Evolutionary conservation across 2,797 vertebrate genomes (phyloP).

Genomic region (Eleutherodactylus coqui): DNA sequence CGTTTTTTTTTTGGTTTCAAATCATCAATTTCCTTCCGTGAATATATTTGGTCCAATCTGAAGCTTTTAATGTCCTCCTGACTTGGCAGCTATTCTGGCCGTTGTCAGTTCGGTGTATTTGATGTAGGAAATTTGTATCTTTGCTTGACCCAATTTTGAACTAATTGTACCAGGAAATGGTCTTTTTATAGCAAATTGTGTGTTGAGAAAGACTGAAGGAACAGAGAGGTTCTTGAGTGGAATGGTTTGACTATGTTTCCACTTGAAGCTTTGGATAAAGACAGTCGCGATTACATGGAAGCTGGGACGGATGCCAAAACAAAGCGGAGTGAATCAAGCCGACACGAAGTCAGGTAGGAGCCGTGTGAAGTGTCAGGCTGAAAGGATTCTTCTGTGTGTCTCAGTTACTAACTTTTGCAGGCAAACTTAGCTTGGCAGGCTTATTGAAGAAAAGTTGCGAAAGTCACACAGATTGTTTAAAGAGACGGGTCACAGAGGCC

Average conservation of each 20-base stretch:
- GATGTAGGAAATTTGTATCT: slow-evolving; percentile 15
- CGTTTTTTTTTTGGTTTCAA: not conserved
- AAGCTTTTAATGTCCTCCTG: not conserved
- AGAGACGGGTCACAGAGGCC: not conserved
- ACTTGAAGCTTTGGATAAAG: slow-evolving; percentile 38
- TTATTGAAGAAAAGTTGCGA: slow-evolving; percentile 22
- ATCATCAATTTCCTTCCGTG: slow-evolving; percentile 4
- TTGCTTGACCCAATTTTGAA: slow-evolving; percentile 38
- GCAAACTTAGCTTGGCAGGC: slow-evolving; percentile 9
- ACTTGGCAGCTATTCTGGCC: not conserved
- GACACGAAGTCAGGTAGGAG: slow-evolving; percentile 31
- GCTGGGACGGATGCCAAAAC: slow-evolving; percentile 24
- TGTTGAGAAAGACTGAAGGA: not conserved
- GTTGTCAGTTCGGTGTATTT: slow-evolving; percentile 15
- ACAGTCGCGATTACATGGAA: slow-evolving; percentile 20
- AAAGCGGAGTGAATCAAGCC: slow-evolving; percentile 28
- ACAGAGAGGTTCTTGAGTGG: slow-evolving; percentile 22
- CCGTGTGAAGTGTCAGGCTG: slow-evolving; percentile 33
- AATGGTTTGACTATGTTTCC: slow-evolving; percentile 35
- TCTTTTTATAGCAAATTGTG: slow-evolving; percentile 34
- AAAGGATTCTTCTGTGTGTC: slow-evolving; percentile 32
- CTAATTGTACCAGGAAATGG: slow-evolving; percentile 29
- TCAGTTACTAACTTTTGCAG: slow-evolving; percentile 13
- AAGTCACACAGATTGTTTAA: slow-evolving; percentile 9
- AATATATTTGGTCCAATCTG: not conserved